Evolutionary conservation across 37 sponge, comb jelly and placozoan genomes (phyloP).

Genomic region (Cladorhizidae sp.): DNA sequence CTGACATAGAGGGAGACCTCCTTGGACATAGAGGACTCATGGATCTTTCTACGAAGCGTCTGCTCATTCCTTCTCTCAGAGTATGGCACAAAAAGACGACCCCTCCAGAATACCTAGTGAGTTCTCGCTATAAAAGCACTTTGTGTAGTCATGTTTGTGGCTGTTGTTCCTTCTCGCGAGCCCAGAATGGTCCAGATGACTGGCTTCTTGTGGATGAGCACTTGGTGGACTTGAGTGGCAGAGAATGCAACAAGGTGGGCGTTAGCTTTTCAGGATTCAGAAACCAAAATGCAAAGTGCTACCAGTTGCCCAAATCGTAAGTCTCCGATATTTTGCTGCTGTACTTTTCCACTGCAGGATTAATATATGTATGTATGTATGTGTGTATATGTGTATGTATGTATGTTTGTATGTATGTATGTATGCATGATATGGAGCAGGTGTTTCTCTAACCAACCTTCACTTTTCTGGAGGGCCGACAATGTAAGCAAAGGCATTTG

Average conservation of each 20-base stretch:
- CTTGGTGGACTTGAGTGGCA: slow-evolving; percentile 61
- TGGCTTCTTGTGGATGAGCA: slow-evolving; percentile 77
- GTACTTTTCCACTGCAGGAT: not conserved
- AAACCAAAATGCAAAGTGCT: slow-evolving; percentile 49
- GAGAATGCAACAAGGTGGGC: slow-evolving; percentile 71
- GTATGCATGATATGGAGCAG: too few relatives aligned
- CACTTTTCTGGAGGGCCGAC: slow-evolving; percentile 58
- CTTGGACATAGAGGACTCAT: slow-evolving; percentile 37
- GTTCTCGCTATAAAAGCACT: not conserved
- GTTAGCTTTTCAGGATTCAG: slow-evolving; percentile 61
- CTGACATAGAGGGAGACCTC: slow-evolving; percentile 70
- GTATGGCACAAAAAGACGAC: not conserved
- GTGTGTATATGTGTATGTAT: slow-evolving; percentile 13
- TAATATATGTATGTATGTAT: too few relatives aligned
- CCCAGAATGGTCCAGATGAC: slow-evolving; percentile 65
- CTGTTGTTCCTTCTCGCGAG: not conserved
- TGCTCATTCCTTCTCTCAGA: slow-evolving; percentile 59
- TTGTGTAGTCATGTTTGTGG: not conserved
- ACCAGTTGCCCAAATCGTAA: slow-evolving; percentile 27
- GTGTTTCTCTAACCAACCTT: slow-evolving; percentile 72
- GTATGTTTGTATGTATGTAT: not conserved
- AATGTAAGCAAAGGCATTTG: slow-evolving; percentile 58
- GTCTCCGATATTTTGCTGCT: not conserved
- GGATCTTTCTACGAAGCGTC: slow-evolving; percentile 63
- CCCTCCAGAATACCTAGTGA: not conserved